Base-by-base conservation (phyloP, 2,888 invertebrate species). In the Spodoptera picta region DNA sequence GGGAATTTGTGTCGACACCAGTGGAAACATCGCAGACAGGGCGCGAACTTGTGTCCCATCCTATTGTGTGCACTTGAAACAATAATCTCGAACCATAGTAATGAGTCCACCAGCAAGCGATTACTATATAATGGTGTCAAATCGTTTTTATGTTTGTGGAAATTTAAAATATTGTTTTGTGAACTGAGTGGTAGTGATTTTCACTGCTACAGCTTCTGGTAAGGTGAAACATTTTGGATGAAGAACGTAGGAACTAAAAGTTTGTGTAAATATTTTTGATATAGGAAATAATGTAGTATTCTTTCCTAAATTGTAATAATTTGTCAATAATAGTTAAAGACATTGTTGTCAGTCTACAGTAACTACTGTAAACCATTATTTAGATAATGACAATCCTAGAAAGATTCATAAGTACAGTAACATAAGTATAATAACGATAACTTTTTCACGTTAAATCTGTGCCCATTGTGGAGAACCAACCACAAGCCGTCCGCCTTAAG, bases 41-140 rank as follows among this genome's bases (percentile, higher is more conserved):
- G 88, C 88, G 87, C 89, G 91, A 92, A 92, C 92, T 91, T 88
- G 89, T 86, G 85, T 89, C 87, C 90, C 88, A 86, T 90, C 86
- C 90, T 85, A 92, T 92, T 92, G 93, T 91, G 87, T 89, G 89
- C 90, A 91, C 90, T 89, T 87, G 89, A 90, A 92, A 93, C 91
- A 92, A 92, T 92, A 91, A 92, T 91, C 90, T 90, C 88, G 87
- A 89, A 89, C 87, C 84, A 87, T 84, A 85, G 88, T 91, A 91
- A 91, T 92, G 91, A 92, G 90, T 88, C 86, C 83, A 82, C 83
- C 80, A 84, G 84, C 84, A 83, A 82, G 71, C 66, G 73, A 63
- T n/a, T 54, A 59, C 48, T 84, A 75, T 69, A 86, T 84, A 88
- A 74, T 89, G 83, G 73, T 50, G 66, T 52, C 73, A 81, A 6